Conservation (phyloP, 2,888 invertebrate species). For the Stenichneumon culpator region DNA sequence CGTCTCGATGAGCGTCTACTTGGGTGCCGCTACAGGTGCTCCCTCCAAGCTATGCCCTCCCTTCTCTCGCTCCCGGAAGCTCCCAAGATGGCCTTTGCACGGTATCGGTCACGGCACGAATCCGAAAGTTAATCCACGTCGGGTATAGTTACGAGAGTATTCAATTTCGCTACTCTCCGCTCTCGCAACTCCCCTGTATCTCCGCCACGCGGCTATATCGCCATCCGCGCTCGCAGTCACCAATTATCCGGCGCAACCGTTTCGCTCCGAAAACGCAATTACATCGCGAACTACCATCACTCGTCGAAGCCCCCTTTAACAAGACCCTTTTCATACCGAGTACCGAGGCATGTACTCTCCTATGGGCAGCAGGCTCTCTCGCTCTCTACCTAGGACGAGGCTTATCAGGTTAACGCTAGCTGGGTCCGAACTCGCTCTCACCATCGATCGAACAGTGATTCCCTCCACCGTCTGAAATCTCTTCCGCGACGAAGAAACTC, state of each 20-base stretch:
- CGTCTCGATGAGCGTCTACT: slow-evolving; percentile 24
- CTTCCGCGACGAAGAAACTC: background rate
- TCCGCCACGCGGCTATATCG: slow-evolving; percentile 29
- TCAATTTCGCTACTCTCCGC: slow-evolving; percentile 60
- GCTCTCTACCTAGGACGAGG: slow-evolving; percentile 21
- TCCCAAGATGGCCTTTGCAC: slow-evolving; percentile 56
- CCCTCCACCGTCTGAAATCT: slow-evolving; percentile 4
- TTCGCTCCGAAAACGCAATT: slow-evolving; percentile 64
- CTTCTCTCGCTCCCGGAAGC: slow-evolving; percentile 29
- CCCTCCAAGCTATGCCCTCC: slow-evolving; percentile 3
- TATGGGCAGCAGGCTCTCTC: background rate
- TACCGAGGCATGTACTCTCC: slow-evolving; percentile 34
- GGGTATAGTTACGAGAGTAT: slow-evolving; percentile 51
- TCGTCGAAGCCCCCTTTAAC: slow-evolving; percentile 47
- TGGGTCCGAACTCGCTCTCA: slow-evolving; percentile 44
- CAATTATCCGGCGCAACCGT: slow-evolving; percentile 61
- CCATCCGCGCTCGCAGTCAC: slow-evolving; percentile 39
- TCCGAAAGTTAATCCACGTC: slow-evolving; percentile 70
- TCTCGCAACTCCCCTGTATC: slow-evolving; percentile 36
- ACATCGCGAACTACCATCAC: slow-evolving; percentile 63
- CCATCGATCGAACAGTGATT: slow-evolving; percentile 25
- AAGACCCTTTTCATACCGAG: slow-evolving; percentile 37
- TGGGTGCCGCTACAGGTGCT: slow-evolving; percentile 45
- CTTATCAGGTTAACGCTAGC: slow-evolving; percentile 57
- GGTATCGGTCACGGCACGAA: slow-evolving; percentile 55